Conservation (phyloP, 2,797 vertebrate genomes). For the Coendou prehensilis region DNA sequence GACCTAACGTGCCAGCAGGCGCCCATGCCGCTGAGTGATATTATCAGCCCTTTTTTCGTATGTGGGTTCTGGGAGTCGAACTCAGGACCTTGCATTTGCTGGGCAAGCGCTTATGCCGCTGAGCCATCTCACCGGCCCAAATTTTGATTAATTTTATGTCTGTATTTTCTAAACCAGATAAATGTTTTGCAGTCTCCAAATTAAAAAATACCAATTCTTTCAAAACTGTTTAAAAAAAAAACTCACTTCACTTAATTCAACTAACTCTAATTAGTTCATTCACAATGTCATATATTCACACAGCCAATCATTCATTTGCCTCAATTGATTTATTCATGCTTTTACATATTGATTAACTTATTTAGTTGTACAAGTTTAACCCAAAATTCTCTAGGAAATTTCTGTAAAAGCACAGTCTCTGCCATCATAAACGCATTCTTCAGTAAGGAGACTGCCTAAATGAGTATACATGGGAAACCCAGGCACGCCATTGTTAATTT, state of each 20-base stretch:
- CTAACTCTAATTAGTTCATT: not conserved
- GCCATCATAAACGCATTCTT: not conserved
- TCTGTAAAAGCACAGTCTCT: not conserved
- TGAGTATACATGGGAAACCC: not conserved
- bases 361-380: not conserved
- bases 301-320: not conserved
- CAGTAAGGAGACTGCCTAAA: not conserved
- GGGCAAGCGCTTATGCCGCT: too few relatives aligned
- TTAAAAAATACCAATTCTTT: not conserved
- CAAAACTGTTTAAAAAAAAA: not conserved
- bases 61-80: too few relatives aligned
- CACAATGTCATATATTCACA: not conserved
- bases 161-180: not conserved
- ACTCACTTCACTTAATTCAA: not conserved
- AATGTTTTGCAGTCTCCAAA: not conserved
- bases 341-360: not conserved
- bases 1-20: too few relatives aligned
- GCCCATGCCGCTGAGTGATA: too few relatives aligned
- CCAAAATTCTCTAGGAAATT: not conserved
- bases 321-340: not conserved
- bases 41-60: too few relatives aligned
- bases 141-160: not conserved
- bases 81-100: too few relatives aligned
- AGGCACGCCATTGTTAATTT: not conserved
- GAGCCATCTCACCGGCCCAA: not conserved